Evolutionary conservation across 2,113 vertebrate genomes (phyloP).

Genomic region (Actenoides hombroni): DNA sequence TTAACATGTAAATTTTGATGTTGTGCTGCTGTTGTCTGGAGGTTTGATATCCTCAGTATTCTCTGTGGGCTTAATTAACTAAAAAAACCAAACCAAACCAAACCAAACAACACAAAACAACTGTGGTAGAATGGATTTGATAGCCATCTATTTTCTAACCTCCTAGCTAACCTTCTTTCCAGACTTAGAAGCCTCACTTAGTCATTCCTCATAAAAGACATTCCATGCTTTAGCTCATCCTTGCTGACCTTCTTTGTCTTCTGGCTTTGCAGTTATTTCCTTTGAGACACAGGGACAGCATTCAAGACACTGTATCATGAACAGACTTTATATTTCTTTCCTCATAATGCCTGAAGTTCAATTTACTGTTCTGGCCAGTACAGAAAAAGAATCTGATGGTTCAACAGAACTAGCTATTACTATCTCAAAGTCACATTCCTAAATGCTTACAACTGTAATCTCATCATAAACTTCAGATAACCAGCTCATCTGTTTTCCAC

Average conservation of each 20-base stretch:
- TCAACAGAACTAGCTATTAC: background rate
- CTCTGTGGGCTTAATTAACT: background rate
- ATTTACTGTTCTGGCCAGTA: background rate
- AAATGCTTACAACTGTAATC: background rate
- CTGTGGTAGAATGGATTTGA: background rate
- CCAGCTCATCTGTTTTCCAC: background rate
- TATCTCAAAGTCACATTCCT: background rate
- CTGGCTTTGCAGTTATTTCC: background rate
- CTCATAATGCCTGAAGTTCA: background rate
- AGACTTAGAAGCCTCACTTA: background rate
- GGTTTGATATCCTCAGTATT: background rate
- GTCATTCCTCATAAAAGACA: background rate
- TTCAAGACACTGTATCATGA: accelerated
- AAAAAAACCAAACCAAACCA: background rate
- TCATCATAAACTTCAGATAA: background rate
- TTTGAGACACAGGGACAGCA: background rate
- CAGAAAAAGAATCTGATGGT: background rate
- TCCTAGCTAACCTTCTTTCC: background rate
- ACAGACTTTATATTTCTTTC: background rate
- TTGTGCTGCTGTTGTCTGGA: background rate
- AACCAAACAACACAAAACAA: no score
- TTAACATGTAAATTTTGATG: background rate
- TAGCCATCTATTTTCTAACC: background rate
- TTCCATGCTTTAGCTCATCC: background rate
- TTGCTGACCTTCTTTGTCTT: background rate